phyloP scores from a whole-genome alignment of 1,140 invertebrate species.

The Drosophila seguyi region DNA sequence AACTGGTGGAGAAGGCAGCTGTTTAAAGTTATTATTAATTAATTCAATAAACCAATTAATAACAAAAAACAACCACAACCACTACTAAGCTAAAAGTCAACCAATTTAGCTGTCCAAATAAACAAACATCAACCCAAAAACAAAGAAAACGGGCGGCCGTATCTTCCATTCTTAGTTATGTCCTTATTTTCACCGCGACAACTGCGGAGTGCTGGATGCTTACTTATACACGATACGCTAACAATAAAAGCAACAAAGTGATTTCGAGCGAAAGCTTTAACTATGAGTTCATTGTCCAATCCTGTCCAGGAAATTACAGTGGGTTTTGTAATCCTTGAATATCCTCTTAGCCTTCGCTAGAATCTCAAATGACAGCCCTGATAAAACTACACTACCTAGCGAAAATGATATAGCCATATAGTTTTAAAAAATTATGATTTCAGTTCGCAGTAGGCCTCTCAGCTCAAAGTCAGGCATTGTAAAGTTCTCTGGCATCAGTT shows the following conservation, averaged over 20 bases:
- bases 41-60: conserved; percentile 82
- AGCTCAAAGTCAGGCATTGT: background rate
- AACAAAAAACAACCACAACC: conserved; percentile 60
- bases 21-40: conserved; percentile 87
- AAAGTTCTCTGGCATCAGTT: background rate
- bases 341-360: background rate
- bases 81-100: conserved; percentile 80
- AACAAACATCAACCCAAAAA: conserved; percentile 70
- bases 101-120: conserved; percentile 73
- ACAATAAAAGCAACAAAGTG: conserved; percentile 40
- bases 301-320: background rate
- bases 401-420: background rate
- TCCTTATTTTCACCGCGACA: conserved; percentile 12
- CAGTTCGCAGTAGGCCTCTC: background rate
- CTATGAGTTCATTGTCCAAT: background rate
- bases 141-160: conserved; percentile 14
- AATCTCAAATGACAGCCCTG: background rate
- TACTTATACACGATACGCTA: conserved; percentile 20
- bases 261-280: conserved; percentile 26
- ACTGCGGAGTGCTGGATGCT: conserved; percentile 16
- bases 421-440: background rate
- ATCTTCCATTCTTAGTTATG: conserved; percentile 52
- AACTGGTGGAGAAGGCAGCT: conserved; percentile 91
- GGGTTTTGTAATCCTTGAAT: too few relatives aligned
- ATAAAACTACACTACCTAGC: background rate